Evolutionary conservation across 2,797 vertebrate genomes (phyloP).

Genomic region (Sebastolobus alascanus): DNA sequence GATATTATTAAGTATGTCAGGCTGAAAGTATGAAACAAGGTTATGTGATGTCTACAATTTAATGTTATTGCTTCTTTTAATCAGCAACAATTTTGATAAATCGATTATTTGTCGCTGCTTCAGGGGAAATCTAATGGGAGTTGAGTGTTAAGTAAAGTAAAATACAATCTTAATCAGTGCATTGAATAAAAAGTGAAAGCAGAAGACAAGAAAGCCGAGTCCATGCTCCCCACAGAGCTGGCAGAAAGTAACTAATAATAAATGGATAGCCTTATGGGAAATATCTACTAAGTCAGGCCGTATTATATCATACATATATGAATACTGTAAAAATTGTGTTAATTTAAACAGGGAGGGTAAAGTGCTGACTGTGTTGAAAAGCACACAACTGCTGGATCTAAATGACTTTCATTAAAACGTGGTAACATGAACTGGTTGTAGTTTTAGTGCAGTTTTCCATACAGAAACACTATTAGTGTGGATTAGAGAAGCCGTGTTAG

Average conservation of each 20-base stretch:
- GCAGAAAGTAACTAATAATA: not conserved
- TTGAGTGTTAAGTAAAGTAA: too few relatives aligned
- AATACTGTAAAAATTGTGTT: not conserved
- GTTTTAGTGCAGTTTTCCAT: not conserved
- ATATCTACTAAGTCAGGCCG: not conserved
- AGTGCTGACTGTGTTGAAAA: not conserved
- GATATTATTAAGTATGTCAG: not conserved
- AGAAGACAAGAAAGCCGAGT: too few relatives aligned
- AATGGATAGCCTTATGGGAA: not conserved
- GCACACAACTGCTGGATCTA: not conserved
- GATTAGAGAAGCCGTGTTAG: not conserved
- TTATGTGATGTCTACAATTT: not conserved
- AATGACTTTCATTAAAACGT: not conserved
- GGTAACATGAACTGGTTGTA: not conserved
- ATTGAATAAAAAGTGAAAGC: too few relatives aligned
- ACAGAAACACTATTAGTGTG: not conserved
- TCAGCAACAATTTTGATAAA: not conserved
- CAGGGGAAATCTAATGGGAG: too few relatives aligned
- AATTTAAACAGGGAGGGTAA: not conserved
- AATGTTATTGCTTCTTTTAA: not conserved
- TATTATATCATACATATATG: too few relatives aligned
- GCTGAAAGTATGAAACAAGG: not conserved
- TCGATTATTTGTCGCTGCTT: not conserved
- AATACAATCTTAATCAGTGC: too few relatives aligned
- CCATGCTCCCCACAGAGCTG: not conserved